A percentile compares a stretch with the other conserved stretches of the same genome.
Evolutionary conservation across 2,888 invertebrate genomes (phyloP).

Genomic region (Mycalesis mineus): DNA sequence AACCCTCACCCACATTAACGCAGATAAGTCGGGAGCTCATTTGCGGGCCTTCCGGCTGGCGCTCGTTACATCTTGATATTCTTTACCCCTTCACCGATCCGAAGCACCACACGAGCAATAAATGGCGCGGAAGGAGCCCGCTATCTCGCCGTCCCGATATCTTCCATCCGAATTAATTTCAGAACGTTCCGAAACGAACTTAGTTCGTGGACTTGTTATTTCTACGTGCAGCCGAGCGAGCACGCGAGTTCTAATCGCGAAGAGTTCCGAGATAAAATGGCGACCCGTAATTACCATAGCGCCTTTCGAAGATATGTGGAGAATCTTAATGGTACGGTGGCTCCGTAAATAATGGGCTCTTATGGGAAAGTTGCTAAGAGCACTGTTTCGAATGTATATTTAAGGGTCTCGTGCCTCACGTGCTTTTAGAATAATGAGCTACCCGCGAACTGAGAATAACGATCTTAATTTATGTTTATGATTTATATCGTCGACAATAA

Average conservation of each 20-base stretch:
- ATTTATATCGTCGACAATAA: slow-evolving; percentile 11
- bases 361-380: slow-evolving; percentile 77
- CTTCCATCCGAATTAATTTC: slow-evolving; percentile 79
- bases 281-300: slow-evolving; percentile 78
- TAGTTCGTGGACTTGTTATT: slow-evolving; percentile 76
- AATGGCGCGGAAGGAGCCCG: slow-evolving; percentile 76
- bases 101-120: slow-evolving; percentile 75
- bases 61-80: slow-evolving; percentile 78
- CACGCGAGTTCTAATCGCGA: slow-evolving; percentile 68
- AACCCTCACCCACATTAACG: slow-evolving; percentile 76
- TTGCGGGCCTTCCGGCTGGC: slow-evolving; percentile 76
- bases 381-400: slow-evolving; percentile 77
- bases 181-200: slow-evolving; percentile 70
- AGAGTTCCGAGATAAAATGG: slow-evolving; percentile 75
- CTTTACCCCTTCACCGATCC: slow-evolving; percentile 77
- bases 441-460: slow-evolving; percentile 49
- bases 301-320: slow-evolving; percentile 77
- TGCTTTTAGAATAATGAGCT: slow-evolving; percentile 74
- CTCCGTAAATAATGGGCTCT: slow-evolving; percentile 78
- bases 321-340: slow-evolving; percentile 78
- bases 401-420: slow-evolving; percentile 70
- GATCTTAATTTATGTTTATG: slow-evolving; percentile 11
- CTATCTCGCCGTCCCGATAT: slow-evolving; percentile 73
- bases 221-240: slow-evolving; percentile 61
- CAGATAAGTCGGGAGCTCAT: slow-evolving; percentile 78